Evolutionary conservation across 2,113 vertebrate genomes (phyloP), one percentile per base, ranked within the genome.

Genomic region (Spea multiplicata): DNA sequence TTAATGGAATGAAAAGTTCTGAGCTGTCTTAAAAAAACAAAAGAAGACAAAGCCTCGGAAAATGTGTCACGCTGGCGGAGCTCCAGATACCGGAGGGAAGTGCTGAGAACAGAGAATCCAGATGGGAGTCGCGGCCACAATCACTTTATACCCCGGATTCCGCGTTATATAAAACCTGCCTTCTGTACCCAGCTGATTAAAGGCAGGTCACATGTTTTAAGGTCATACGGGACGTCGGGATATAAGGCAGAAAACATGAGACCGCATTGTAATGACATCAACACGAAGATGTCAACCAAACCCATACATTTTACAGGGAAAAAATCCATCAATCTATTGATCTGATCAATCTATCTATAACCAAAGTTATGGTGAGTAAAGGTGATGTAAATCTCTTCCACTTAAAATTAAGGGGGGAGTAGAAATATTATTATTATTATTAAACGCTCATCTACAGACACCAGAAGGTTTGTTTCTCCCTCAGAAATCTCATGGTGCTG

Each of bases 141-240:
- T 92, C 90, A 92, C 85, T 90, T 91, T 92, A 92, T 92, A 89
- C 89, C 88, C 88, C 88, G 90, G 88, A 93, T 93, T 92, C 91
- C 88, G 88, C 90, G 91, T 85, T 92, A 88, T 92, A 87, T 88
- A 87, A 89, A 86, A 73, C 74, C 84, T 75, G 84, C 76, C 90
- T 88, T 91, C 89, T 88, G 88, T 88, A 89, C 90, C 91, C 81
- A 87, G 86, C 85, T 91, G 89, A 89, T 90, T 92, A 87, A 84
- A 89, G 88, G 84, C 55, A 2, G 4, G 14, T 89, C 83, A 78
- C 88, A 84, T 88, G 84, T 86, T 89, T 86, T 85, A 82, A 90
- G 89, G 81, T 88, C 87, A 88, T 83, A 84, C 82, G 85, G 78
- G 83, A 83, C 83, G 84, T 74, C 73, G 50, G 75, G 74, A 72